A percentile compares a stretch with the other conserved stretches of the same genome.
phyloP scores from a whole-genome alignment of 2,888 invertebrate species.

The Sicus ferrugineus region DNA sequence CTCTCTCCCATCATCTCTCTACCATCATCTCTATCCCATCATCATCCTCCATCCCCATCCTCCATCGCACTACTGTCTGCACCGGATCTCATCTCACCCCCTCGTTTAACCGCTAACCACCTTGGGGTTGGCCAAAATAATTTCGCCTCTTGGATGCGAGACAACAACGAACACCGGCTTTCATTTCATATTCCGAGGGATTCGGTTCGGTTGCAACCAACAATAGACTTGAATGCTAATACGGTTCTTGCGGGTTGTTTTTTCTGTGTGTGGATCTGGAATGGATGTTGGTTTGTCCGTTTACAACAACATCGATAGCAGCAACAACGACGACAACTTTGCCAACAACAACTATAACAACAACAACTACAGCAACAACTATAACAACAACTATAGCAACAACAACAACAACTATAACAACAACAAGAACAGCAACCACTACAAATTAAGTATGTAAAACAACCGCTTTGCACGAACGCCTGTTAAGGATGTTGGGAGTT shows the following conservation, averaged over 20 bases:
- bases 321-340: neutral
- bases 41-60: too few species aligned
- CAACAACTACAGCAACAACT: neutral
- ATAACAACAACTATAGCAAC: neutral
- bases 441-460: neutral
- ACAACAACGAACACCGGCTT: constrained; percentile 15
- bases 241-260: neutral
- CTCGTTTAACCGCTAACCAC: neutral
- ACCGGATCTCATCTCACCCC: too few species aligned
- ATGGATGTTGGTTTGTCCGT: neutral
- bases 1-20: too few species aligned
- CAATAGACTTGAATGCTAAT: neutral
- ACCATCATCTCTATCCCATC: too few species aligned
- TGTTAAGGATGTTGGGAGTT: constrained; percentile 5
- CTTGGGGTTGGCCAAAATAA: constrained; percentile 13
- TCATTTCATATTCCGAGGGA: constrained; percentile 1
- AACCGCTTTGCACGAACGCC: constrained; percentile 7
- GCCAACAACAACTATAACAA: neutral
- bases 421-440: neutral
- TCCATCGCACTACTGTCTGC: too few species aligned
- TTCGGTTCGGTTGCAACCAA: neutral
- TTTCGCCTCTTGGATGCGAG: constrained; percentile 1
- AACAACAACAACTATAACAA: constrained; percentile 4
- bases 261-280: neutral
- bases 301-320: neutral